Conservation (phyloP, 2,797 vertebrate genomes). For the Leptoclinus maculatus region DNA sequence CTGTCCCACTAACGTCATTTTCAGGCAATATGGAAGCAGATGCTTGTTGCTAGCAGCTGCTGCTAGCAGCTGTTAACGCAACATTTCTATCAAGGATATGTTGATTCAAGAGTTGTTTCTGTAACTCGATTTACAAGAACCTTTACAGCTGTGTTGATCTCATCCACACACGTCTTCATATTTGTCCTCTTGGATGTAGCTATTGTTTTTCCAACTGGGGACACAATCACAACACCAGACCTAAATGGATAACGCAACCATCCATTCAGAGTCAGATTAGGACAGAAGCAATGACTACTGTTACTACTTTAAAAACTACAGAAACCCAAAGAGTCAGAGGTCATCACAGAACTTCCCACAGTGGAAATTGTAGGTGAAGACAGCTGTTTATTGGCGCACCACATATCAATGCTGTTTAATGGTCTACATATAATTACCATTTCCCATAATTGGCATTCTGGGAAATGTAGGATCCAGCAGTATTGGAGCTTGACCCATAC, state of each 20-base stretch:
- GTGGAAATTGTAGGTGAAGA: background rate
- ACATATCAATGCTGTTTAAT: background rate
- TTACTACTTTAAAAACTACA: background rate
- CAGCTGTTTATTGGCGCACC: background rate
- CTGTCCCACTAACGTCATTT: background rate
- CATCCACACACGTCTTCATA: background rate
- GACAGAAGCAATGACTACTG: background rate
- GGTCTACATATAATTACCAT: background rate
- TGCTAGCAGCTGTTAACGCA: background rate
- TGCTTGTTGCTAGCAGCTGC: background rate
- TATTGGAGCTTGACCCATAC: background rate
- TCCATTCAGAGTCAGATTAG: background rate
- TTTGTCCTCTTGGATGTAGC: background rate
- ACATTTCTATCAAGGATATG: background rate
- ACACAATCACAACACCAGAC: background rate
- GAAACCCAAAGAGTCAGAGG: background rate
- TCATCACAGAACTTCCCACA: background rate
- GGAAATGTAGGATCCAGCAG: background rate
- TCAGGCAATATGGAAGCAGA: background rate
- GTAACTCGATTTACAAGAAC: background rate
- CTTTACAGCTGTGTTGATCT: background rate
- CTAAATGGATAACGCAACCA: background rate
- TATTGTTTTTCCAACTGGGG: background rate
- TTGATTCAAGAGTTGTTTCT: background rate
- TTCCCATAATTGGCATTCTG: background rate